phyloP scores from a whole-genome alignment of 2,797 vertebrate genomes.

The Sebastes minor region DNA sequence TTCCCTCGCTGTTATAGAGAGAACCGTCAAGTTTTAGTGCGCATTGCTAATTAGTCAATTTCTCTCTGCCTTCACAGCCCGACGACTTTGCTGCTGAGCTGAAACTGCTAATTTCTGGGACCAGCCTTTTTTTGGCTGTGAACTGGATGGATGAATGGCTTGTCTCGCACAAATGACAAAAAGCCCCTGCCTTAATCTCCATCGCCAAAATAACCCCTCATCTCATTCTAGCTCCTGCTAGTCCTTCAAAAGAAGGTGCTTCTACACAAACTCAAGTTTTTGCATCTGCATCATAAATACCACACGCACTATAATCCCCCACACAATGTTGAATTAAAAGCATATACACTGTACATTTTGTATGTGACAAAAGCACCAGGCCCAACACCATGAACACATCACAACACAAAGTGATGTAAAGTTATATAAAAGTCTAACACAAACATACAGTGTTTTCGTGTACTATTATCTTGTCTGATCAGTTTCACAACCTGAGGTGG shows the following conservation, averaged over 20 bases:
- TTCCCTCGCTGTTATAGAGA: conserved; percentile 98
- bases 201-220: conserved; percentile 96
- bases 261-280: conserved; percentile 87
- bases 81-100: conserved; percentile 99
- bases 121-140: conserved; percentile 99
- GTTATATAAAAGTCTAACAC: conserved; percentile 32
- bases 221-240: conserved; percentile 91
- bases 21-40: conserved; percentile 99
- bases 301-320: conserved; percentile 16
- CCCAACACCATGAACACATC: neutral
- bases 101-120: conserved; percentile 99
- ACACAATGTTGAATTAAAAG: conserved; percentile 34
- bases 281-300: conserved; percentile 66
- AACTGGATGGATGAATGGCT: conserved; percentile 99
- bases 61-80: conserved; percentile 99
- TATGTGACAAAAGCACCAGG: conserved; percentile 28
- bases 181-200: conserved; percentile 99
- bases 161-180: conserved; percentile 99
- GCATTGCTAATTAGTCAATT: conserved; percentile 99
- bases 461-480: conserved; percentile 28
- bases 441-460: neutral
- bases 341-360: neutral
- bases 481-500: conserved; percentile 31
- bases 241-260: conserved; percentile 92
- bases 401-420: conserved; percentile 45